A percentile compares a stretch with the other conserved stretches of the same genome.
These are phyloP conservation scores for Gryon sp. DNA, from an alignment of 1,140 invertebrate genomes.

Conservation along the genomic window DNA sequence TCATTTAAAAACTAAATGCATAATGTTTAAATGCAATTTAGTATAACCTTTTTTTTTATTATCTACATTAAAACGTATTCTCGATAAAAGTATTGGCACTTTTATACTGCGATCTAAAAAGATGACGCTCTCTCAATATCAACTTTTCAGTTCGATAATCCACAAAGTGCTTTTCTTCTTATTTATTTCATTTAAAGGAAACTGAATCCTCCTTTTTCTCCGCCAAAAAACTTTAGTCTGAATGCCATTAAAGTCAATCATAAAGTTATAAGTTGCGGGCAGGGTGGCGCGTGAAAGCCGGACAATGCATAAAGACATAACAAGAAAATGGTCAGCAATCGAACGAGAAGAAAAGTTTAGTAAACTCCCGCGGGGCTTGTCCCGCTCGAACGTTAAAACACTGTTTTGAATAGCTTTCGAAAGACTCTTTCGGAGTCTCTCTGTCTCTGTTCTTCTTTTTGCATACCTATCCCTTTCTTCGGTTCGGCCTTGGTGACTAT, in stretches of 20 bases:
- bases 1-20: no score
- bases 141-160: conserved; percentile 15
- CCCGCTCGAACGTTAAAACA: conserved; percentile 5
- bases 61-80: no score
- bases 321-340: not conserved
- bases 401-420: conserved; percentile 22
- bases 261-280: conserved; percentile 19
- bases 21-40: no score
- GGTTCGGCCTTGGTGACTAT: not conserved
- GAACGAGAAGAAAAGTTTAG: conserved; percentile 8
- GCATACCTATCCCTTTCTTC: no score
- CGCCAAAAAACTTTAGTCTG: conserved; percentile 1
- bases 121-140: no score
- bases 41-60: no score
- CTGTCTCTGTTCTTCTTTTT: no score
- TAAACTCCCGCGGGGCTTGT: not conserved
- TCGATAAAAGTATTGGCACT: no score
- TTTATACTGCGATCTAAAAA: no score
- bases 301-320: conserved; percentile 21
- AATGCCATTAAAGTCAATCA: conserved; percentile 30
- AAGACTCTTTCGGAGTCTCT: no score
- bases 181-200: conserved; percentile 11
- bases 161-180: not conserved
- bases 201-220: not conserved
- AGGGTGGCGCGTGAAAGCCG: not conserved